Evolutionary conservation across 2,113 vertebrate genomes (phyloP), one percentile per base, ranked within the genome.

Genomic region (Neogobius melanostomus): DNA sequence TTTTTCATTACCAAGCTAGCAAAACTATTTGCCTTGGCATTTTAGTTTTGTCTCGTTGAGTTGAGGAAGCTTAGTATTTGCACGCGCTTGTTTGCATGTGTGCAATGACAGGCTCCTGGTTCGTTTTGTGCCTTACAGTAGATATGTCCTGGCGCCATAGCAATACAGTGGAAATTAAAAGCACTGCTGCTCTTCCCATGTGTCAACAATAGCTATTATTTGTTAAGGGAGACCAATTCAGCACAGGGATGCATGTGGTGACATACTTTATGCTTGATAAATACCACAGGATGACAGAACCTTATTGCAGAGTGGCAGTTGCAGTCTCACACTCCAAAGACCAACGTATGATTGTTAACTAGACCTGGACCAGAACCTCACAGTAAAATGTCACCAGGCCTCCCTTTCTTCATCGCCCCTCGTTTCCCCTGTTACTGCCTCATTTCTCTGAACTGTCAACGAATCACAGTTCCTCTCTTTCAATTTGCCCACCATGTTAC

Each of bases 401-500:
- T 75, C 81, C 67, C 53, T 74, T 57, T 76, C 77, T 54, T 56
- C 72, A 69, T 67, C 79, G 74, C 70, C 69, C 63, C 7, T 1
- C 62, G 50, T 49, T 12, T 44, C 50, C 44, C 36, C 16, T 16
- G 57, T 69, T 71, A 66, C 28, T 48, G 71, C 56, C 68, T 69
- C 76, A 65, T 69, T 78, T 89, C 85, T 84, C 52, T 75, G 69
- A 81, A 85, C 76, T 64, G 80, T 77, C 78, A 65, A 75, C 11
- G 53, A 86, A 85, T 83, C 81, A 80, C 79, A 74, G 81, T 85
- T 82, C 66, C 79, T 82, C 83, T 85, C 85, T 87, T 88, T 89
- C 85, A 88, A 88, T 88, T 84, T 84, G 72, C 62, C 66, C 14
- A 72, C 76, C 77, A 11, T 72, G 83, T 81, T 82, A 66, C 69